Base-by-base conservation (phyloP, 2,113 vertebrate genomes). In the Recurvirostra avosetta region DNA sequence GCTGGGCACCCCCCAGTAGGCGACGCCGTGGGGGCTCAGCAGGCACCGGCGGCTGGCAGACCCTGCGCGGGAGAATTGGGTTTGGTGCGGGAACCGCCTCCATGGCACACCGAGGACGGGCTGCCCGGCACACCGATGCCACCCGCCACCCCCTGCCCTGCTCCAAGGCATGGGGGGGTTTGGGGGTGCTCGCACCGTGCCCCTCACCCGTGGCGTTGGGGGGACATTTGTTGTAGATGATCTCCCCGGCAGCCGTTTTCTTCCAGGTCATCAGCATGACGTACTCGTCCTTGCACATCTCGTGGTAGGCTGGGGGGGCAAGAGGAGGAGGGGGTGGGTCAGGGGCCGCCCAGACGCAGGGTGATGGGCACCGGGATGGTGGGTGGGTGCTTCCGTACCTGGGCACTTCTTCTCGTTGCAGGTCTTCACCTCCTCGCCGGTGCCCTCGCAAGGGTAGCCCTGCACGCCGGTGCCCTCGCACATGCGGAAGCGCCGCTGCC, bases 381-480 rank as follows among this genome's bases (percentile, higher is more conserved):
- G 49, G 22, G 49, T 49, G n/a, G 68, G 40, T 11, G 30, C 6
- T 74, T 74, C 50, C 36, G 0, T 97, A 99, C 99, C 99, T 96
- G 99, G 99, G 96, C 99, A 99, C 94, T 99, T 99, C 98, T 99
- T 99, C 97, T 99, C 99, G 1, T 99, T 99, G 97, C 99, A 99
- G 50, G 99, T 98, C 92, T 99, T 99, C 93, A 99, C 99, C 97
- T 99, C 99, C 98, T 99, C 99, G 21, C 99, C 99, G 0, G 98
- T 99, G 95, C 99, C 99, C 62, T 99, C 99, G 3, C 99, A 99
- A 32, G 99, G 99, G 92, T 99, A 99, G 82, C 98, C 99, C 97
- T 99, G 99, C 9, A 98, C 22, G 5, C 99, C 99, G 0, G 98
- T 98, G 95, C 98, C 99, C 97, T 99, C 99, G 21, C 99, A 99